These are phyloP conservation scores for Jordanella pulchra DNA, from an alignment of 2,797 vertebrate species.

Conservation along the genomic window DNA sequence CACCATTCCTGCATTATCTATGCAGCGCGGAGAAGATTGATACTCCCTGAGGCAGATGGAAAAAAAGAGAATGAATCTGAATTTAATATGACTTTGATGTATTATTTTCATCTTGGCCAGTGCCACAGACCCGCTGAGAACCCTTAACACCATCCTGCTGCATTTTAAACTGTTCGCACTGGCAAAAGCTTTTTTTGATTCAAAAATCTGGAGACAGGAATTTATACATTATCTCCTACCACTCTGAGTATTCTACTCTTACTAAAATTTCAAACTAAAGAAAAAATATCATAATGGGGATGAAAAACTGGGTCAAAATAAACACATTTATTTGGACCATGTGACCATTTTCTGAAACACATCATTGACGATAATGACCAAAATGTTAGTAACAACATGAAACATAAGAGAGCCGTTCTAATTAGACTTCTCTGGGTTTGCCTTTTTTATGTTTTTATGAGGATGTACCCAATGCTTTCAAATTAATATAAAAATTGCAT, in stretches of 20 bases:
- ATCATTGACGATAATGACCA: background rate
- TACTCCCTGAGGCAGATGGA: slow-evolving; percentile 58
- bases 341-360: background rate
- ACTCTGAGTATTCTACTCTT: background rate
- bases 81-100: slow-evolving; percentile 77
- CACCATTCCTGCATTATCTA: slow-evolving; percentile 62
- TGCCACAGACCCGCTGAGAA: slow-evolving; percentile 61
- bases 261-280: background rate
- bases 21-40: slow-evolving; percentile 60
- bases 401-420: background rate
- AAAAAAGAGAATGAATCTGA: slow-evolving; percentile 71
- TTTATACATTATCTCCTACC: slow-evolving; percentile 29
- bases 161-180: slow-evolving; percentile 63
- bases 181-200: slow-evolving; percentile 49
- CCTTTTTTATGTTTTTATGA: background rate
- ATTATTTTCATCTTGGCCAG: slow-evolving; percentile 73
- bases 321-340: background rate
- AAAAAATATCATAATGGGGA: background rate
- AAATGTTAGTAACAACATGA: background rate
- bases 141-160: slow-evolving; percentile 38
- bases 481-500: background rate
- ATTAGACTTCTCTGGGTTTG: background rate
- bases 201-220: slow-evolving; percentile 22
- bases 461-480: background rate
- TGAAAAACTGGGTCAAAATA: background rate